These are phyloP conservation scores for Ceyx erithaca DNA, from an alignment of 2,797 vertebrate species.

Conservation along the genomic window DNA sequence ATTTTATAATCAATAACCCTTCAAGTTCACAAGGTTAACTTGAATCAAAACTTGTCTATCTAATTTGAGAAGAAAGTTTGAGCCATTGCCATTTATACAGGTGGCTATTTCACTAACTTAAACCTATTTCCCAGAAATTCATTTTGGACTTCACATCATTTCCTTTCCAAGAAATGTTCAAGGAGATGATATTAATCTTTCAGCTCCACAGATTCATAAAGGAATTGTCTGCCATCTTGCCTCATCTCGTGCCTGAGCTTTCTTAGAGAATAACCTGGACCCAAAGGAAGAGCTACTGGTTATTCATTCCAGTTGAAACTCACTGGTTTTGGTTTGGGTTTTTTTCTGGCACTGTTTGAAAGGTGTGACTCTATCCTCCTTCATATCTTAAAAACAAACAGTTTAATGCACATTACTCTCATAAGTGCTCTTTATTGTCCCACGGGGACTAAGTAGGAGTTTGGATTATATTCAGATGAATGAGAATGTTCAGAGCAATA, in stretches of 20 bases:
- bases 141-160: neutral
- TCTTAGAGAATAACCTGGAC: neutral
- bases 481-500: neutral
- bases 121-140: neutral
- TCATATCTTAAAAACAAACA: neutral
- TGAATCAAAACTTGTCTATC: neutral
- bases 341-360: neutral
- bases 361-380: neutral
- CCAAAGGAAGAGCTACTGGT: neutral
- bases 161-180: neutral
- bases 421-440: neutral
- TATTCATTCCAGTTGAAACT: fast-evolving
- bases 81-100: neutral
- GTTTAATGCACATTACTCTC: neutral
- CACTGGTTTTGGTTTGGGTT: fast-evolving
- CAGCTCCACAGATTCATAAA: neutral
- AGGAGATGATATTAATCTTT: neutral
- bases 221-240: neutral
- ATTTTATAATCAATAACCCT: neutral
- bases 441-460: fast-evolving
- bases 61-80: neutral
- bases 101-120: neutral
- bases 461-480: neutral
- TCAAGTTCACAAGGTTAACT: neutral
- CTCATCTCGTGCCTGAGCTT: neutral